Conservation (phyloP, 2,113 vertebrate genomes). For the Oceanites oceanicus region DNA sequence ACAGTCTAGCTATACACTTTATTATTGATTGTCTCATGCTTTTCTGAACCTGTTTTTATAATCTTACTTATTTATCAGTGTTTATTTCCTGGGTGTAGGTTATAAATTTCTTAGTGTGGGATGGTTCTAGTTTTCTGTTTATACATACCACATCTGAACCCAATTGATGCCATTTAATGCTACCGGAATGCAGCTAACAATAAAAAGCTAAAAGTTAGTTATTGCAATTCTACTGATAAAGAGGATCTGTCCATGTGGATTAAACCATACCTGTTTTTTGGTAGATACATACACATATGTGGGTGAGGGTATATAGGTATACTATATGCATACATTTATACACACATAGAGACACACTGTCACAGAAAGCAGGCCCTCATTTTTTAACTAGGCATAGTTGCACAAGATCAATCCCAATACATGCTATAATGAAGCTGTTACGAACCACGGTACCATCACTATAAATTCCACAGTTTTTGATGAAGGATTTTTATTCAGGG, state of each 20-base stretch:
- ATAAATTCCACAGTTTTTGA: neutral
- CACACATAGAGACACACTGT: neutral
- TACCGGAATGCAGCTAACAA: neutral
- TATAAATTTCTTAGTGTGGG: neutral
- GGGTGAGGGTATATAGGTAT: neutral
- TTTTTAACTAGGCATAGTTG: neutral
- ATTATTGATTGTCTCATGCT: neutral
- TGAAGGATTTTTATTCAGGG: neutral
- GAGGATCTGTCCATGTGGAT: neutral
- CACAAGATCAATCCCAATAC: neutral
- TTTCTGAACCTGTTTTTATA: neutral
- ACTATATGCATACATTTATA: neutral
- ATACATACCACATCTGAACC: neutral
- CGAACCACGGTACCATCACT: neutral
- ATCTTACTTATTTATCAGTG: neutral
- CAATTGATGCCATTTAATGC: neutral
- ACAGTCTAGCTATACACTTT: neutral
- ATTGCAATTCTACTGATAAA: neutral
- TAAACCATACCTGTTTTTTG: neutral
- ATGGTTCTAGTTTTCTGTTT: neutral
- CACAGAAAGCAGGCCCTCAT: neutral
- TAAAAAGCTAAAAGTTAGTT: neutral
- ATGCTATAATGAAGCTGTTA: neutral
- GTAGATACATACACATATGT: neutral
- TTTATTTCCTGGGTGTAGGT: neutral